Conservation (phyloP, 2,113 vertebrate species). For the Elaphurus davidianus region DNA sequence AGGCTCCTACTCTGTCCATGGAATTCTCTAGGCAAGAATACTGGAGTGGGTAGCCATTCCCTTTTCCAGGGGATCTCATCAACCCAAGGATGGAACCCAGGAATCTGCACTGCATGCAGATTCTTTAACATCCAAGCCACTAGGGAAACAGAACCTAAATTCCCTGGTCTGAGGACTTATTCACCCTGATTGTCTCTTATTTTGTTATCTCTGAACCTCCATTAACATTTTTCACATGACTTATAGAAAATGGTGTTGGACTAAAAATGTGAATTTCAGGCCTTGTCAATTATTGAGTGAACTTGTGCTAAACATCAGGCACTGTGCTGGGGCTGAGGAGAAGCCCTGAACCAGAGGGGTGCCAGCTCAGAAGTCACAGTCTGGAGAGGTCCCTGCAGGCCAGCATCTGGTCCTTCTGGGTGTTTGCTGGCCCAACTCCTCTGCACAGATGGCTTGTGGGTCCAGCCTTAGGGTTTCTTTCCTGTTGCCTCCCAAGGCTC, state of each 20-base stretch:
- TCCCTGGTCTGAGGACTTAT: neutral
- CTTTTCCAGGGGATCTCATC: neutral
- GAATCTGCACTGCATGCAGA: neutral
- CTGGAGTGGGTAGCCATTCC: neutral
- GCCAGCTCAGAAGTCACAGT: neutral
- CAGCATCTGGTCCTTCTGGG: neutral
- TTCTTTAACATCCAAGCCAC: neutral
- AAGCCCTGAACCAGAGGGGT: neutral
- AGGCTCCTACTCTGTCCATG: neutral
- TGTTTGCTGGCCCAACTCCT: too few species aligned
- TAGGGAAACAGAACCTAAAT: neutral
- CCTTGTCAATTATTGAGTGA: neutral
- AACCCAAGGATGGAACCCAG: neutral
- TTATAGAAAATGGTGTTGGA: neutral
- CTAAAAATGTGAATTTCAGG: neutral
- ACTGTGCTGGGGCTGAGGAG: neutral
- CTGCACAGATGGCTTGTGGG: neutral
- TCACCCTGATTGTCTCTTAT: neutral
- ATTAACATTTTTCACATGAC: neutral
- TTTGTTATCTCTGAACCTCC: neutral
- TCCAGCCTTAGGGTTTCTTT: neutral
- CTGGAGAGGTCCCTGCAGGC: neutral
- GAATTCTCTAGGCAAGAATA: neutral
- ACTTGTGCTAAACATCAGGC: rapidly evolving
- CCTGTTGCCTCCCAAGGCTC: neutral